Evolutionary conservation across 92 coral and sea anemone genomes (phyloP).

Genomic region (Chrysogorgia sp.): DNA sequence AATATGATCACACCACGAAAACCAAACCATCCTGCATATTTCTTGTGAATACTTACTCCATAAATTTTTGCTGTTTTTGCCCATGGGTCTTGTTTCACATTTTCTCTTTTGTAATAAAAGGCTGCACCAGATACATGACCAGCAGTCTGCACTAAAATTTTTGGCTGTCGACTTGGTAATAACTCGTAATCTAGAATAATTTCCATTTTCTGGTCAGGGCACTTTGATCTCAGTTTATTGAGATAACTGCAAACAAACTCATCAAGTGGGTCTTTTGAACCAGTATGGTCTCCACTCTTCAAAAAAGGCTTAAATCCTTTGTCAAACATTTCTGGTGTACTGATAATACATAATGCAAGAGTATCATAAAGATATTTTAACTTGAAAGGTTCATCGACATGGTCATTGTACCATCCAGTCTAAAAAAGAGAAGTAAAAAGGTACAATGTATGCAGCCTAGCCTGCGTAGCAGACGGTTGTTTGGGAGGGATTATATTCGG

Average conservation of each 20-base stretch:
- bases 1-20: conserved; percentile 89
- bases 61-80: conserved; percentile 65
- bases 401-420: conserved; percentile 94
- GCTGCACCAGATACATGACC: conserved; percentile 98
- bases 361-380: conserved; percentile 74
- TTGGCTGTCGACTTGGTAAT: conserved; percentile 83
- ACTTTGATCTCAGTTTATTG: conserved; percentile 68
- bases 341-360: conserved; percentile 73
- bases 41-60: conserved; percentile 88
- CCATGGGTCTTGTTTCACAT: conserved; percentile 83
- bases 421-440: conserved; percentile 27
- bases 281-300: conserved; percentile 58
- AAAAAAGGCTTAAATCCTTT: conserved; percentile 87
- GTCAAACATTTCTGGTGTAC: conserved; percentile 93
- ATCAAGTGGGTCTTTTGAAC: conserved; percentile 79
- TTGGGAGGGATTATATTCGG: neutral
- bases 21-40: conserved; percentile 97
- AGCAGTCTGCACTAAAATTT: conserved; percentile 91
- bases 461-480: neutral
- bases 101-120: conserved; percentile 80
- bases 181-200: conserved; percentile 82
- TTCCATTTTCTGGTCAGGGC: conserved; percentile 65
- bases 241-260: conserved; percentile 77
- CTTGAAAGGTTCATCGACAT: conserved; percentile 70
- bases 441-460: neutral